Evolutionary conservation across 2,797 vertebrate species (phyloP), one percentile per base, ranked within the genome.

Genomic region (Apogon talboti): DNA sequence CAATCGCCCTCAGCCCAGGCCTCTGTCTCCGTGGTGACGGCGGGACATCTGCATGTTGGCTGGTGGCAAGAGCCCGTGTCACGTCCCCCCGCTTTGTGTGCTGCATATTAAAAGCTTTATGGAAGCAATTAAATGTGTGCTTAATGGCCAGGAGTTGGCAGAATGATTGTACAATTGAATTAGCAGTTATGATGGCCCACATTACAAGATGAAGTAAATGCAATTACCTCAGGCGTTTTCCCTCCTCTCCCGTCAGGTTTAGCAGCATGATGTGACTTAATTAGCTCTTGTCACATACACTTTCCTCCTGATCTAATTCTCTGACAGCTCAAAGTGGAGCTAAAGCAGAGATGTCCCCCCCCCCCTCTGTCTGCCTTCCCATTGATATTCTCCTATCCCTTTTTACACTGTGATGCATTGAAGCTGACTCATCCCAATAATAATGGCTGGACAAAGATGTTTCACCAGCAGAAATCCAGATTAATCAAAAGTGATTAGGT

Each of bases 61-160:
- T 44, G 75, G 91, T 88, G 3, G 72, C 18, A 67, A 89, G 80
- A 92, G 92, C 68, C 1, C 1, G 85, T 88, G 72, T 88, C 89
- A 93, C 87, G 91, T 93, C 72, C 59, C 90, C 89, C 87, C 83
- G 72, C 77, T 94, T 95, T 96, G 95, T 96, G 95, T 66, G 85
- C 93, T 94, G 95, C 96, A 98, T 98, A 97, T 97, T 97, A 97
- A 98, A 94, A 95, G 94, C 96, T 97, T 96, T 95, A 95, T 96
- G 94, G 94, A 94, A 92, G 96, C 95, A 96, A 98, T 98, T 98
- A 98, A 97, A 97, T 94, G 95, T 92, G 93, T 88, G 94, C 95
- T 94, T 97, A 97, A 98, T 96, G 95, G 95, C 92, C 90, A 93
- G 67, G 95, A 96, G 95, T 94, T 96, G 95, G 96, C 96, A 96